Conservation (phyloP, 2,888 invertebrate species). For the Melanchra persicariae region DNA sequence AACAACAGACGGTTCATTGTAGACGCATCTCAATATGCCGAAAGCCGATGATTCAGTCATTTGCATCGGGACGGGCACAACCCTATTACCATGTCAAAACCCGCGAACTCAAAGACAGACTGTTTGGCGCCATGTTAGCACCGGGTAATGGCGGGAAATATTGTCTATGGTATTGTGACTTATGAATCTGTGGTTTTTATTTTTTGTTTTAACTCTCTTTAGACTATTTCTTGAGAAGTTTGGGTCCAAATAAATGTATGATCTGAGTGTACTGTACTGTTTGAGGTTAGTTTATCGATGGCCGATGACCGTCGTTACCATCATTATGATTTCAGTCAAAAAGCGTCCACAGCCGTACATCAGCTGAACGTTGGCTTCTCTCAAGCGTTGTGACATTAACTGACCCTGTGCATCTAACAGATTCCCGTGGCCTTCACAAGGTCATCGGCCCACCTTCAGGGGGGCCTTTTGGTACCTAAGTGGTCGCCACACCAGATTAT, state of each 20-base stretch:
- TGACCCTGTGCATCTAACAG: no score
- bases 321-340: background rate
- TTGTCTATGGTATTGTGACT: constrained; percentile 50
- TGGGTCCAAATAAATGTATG: background rate
- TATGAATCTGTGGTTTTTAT: constrained; percentile 6
- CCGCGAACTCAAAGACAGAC: constrained; percentile 69
- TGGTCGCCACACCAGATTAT: no score
- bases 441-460: no score
- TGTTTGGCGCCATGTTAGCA: constrained; percentile 60
- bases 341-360: background rate
- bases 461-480: no score
- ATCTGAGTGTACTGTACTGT: no score
- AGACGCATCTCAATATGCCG: constrained; percentile 83
- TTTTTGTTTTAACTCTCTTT: background rate
- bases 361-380: background rate
- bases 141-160: constrained; percentile 52
- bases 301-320: background rate
- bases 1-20: constrained; percentile 79
- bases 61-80: constrained; percentile 81
- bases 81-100: constrained; percentile 85
- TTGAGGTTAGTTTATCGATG: background rate
- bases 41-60: constrained; percentile 85
- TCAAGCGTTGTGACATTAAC: no score
- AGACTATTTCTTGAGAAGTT: background rate
- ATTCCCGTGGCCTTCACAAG: no score